These are phyloP conservation scores for Isurus oxyrinchus DNA, from an alignment of 2,113 vertebrate species.

Conservation along the genomic window DNA sequence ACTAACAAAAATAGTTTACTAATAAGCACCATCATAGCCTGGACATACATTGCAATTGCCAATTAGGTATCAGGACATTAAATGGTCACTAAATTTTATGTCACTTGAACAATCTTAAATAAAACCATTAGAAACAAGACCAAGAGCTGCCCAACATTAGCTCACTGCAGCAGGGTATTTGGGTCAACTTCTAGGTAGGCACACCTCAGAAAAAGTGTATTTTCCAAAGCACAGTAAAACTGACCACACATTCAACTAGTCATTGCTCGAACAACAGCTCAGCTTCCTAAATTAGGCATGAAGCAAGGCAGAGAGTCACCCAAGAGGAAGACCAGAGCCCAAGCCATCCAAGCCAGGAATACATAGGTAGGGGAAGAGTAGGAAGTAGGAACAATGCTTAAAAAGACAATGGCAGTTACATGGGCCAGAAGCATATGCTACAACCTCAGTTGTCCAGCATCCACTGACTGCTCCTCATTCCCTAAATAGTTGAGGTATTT, in stretches of 20 bases:
- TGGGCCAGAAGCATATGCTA: not conserved
- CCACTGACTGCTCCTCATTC: not conserved
- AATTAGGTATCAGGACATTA: not conserved
- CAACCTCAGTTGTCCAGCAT: not conserved
- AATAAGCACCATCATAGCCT: not conserved
- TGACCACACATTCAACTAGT: not conserved
- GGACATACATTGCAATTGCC: not conserved
- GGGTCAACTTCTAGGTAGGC: not conserved
- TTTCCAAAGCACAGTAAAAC: not conserved
- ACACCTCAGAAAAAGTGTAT: not conserved
- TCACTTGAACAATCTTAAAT: not conserved
- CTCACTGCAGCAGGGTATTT: not conserved
- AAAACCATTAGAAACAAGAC: not conserved
- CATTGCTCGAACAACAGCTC: not conserved
- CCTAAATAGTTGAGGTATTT: not conserved
- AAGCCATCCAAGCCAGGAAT: not conserved
- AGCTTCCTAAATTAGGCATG: not conserved
- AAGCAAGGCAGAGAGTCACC: not conserved
- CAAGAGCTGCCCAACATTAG: not conserved
- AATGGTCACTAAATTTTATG: not conserved
- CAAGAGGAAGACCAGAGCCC: not conserved
- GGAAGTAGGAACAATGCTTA: not conserved
- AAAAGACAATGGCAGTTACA: not conserved
- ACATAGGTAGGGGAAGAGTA: not conserved
- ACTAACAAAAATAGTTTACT: not conserved